Percentiles rank a stretch among this genome's conserved stretches.
These are phyloP conservation scores for Meles meles DNA, from an alignment of 2,113 vertebrate species.

Conservation along the genomic window DNA sequence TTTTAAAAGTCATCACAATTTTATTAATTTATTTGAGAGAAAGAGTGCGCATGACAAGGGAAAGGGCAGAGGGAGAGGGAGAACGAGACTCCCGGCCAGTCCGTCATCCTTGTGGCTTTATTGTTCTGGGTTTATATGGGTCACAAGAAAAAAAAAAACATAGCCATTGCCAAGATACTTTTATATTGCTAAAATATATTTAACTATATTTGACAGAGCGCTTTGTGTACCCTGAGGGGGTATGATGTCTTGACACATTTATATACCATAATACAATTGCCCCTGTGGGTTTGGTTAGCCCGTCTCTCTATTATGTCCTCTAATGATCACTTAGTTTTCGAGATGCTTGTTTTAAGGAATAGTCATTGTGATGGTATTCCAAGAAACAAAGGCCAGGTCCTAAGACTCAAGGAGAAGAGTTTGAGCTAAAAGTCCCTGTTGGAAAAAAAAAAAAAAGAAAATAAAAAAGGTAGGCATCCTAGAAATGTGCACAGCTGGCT, in stretches of 20 bases:
- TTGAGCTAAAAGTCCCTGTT: accelerated
- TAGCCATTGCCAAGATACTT: too few species aligned
- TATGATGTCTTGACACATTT: not conserved
- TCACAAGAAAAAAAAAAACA: not conserved
- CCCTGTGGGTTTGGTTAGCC: accelerated
- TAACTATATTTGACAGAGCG: too few species aligned
- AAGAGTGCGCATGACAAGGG: not conserved
- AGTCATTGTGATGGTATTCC: not conserved
- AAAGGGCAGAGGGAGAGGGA: not conserved
- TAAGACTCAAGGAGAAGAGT: not conserved
- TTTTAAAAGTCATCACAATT: not conserved
- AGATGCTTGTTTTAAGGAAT: not conserved
- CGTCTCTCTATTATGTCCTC: too few species aligned
- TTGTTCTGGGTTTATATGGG: accelerated
- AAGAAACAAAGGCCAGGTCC: not conserved
- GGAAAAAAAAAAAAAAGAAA: not conserved
- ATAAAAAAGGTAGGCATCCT: accelerated
- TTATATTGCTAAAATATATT: too few species aligned
- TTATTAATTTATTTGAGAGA: not conserved
- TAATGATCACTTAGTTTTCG: not conserved
- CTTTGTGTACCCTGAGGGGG: too few species aligned
- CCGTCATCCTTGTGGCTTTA: accelerated
- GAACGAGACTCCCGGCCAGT: not conserved
- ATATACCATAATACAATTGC: accelerated
- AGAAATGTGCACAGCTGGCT: not conserved